Evolutionary conservation across 2,797 vertebrate genomes (phyloP).

Genomic region (Lagorchestes hirsutus): DNA sequence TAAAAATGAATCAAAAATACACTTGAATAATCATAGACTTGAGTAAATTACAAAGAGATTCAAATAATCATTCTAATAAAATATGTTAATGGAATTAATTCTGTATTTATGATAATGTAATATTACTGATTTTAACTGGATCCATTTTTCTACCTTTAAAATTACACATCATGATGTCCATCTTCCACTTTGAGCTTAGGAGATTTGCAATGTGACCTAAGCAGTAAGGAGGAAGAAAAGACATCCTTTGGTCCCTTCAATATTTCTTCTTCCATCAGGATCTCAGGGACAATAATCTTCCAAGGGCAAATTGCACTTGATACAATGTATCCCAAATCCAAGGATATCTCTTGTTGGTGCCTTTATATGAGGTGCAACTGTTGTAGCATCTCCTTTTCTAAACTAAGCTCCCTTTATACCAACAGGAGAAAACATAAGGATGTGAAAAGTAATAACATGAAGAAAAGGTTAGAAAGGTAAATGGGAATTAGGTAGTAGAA

Average conservation of each 20-base stretch:
- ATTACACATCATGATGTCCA: background rate
- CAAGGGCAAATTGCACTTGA: background rate
- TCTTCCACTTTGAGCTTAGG: background rate
- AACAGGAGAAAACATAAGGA: background rate
- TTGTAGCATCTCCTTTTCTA: background rate
- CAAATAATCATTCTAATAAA: background rate
- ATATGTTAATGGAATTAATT: background rate
- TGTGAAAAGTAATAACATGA: background rate
- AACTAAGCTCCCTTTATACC: background rate
- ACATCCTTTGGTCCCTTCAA: background rate
- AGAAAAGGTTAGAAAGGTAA: background rate
- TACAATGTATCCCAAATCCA: background rate
- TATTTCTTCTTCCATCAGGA: background rate
- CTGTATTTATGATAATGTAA: background rate
- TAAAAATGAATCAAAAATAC: background rate
- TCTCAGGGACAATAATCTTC: background rate
- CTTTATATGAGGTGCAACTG: background rate
- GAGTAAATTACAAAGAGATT: background rate
- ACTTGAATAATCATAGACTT: background rate
- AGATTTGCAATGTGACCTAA: background rate
- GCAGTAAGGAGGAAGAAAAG: background rate
- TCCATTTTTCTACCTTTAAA: background rate
- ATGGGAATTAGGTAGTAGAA: background rate
- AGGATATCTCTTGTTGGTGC: background rate
- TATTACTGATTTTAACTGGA: background rate